Conservation (phyloP, 2,888 invertebrate species). For the Ophion obscuratus region DNA sequence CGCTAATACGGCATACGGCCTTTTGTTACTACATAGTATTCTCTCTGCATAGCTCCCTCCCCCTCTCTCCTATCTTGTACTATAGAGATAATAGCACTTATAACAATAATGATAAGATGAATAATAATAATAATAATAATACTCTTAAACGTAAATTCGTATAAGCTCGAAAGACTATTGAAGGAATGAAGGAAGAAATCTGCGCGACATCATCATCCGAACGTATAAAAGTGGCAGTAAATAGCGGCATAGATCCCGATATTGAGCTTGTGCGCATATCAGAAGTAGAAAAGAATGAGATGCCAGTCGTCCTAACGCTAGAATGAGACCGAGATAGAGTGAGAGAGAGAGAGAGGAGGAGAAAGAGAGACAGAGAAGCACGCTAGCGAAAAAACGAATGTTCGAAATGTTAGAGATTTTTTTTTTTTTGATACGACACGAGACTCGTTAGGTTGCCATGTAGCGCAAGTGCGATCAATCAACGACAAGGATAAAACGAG, state of each 20-base stretch:
- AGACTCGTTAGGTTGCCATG: constrained; percentile 14
- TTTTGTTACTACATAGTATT: constrained; percentile 42
- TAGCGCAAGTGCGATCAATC: constrained; percentile 25
- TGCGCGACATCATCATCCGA: constrained; percentile 45
- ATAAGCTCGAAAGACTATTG: constrained; percentile 31
- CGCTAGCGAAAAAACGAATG: constrained; percentile 25
- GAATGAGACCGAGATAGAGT: constrained; percentile 1
- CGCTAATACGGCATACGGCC: constrained; percentile 40
- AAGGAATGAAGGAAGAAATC: constrained; percentile 33
- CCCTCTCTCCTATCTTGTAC: constrained; percentile 38
- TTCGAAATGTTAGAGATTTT: not conserved
- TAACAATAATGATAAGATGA: constrained; percentile 43
- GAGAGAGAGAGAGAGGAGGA: not conserved
- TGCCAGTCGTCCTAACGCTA: not conserved
- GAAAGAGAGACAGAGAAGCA: not conserved
- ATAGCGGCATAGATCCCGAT: constrained; percentile 28
- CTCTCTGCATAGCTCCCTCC: constrained; percentile 45
- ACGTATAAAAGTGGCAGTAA: constrained; percentile 65
- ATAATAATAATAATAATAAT: constrained; percentile 61
- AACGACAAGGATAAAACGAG: constrained; percentile 21
- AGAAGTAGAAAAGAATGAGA: constrained; percentile 19
- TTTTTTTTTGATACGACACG: constrained; percentile 16
- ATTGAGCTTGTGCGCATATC: constrained; percentile 61
- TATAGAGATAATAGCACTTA: constrained; percentile 11
- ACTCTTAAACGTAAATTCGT: constrained; percentile 58